A percentile compares a stretch with the other conserved stretches of the same genome.
Conservation (phyloP, 2,888 invertebrate species). For the Meiosimyza platycephala region DNA sequence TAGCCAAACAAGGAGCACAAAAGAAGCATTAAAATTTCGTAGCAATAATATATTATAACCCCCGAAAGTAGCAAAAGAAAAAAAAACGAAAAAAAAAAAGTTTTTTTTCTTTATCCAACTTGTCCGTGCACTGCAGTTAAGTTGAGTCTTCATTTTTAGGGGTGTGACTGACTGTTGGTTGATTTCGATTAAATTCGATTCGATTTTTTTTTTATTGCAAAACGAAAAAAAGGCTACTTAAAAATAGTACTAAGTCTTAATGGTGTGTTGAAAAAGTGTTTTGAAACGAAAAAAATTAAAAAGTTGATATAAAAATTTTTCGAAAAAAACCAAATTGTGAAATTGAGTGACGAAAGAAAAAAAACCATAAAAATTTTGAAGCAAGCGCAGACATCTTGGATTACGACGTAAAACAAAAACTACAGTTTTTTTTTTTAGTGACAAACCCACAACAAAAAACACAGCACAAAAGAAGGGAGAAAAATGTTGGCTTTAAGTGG, state of each 20-base stretch:
- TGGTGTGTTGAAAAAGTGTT: neutral
- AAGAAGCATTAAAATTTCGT: constrained; percentile 1
- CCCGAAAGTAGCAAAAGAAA: neutral
- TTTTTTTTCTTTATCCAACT: neutral
- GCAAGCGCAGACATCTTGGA: constrained; percentile 18
- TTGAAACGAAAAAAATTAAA: neutral
- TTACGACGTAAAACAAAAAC: neutral
- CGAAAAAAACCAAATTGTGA: constrained; percentile 10
- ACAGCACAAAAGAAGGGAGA: neutral
- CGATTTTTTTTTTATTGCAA: too few species aligned
- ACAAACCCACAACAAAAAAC: neutral
- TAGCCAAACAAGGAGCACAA: neutral
- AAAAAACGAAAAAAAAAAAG: neutral
- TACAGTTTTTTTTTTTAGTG: neutral
- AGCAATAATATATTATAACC: constrained; percentile 6
- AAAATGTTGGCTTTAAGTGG: constrained; percentile 21
- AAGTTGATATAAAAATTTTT: neutral
- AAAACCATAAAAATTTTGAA: neutral
- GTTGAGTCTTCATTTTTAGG: constrained; percentile 34
- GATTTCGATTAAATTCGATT: constrained; percentile 25
- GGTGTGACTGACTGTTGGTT: constrained; percentile 40
- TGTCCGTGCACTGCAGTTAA: constrained; percentile 21
- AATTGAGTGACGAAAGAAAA: neutral
- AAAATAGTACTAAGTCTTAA: too few species aligned
- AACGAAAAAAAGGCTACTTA: too few species aligned